Base-by-base conservation (phyloP, 2,113 vertebrate genomes). In the Poeciliopsis prolifica region DNA sequence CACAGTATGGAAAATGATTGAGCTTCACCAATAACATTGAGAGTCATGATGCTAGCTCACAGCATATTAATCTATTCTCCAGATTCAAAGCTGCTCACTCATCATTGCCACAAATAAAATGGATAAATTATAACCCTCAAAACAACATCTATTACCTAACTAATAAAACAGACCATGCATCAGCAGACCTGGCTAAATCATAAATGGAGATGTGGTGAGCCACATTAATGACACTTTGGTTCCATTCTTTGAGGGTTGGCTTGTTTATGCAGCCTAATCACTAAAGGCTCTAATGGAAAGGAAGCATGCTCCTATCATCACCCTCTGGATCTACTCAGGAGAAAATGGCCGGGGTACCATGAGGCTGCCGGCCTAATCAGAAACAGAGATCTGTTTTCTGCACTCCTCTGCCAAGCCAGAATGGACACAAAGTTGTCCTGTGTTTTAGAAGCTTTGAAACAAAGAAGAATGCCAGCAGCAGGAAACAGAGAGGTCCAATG, bases 401-500 rank as follows among this genome's bases (percentile, higher is more conserved):
- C 66, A 81, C 15, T 87, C 89, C 86, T 92, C 90, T 83, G 92
- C 94, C 91, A 90, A 67, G 10, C 81, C 72, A 79, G 42, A 63
- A 81, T 89, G 91, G 88, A 95, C 96, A 97, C 95, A 97, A 95
- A 94, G 94, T 91, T 72, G 87, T 83, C 92, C 67, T 95, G 92
- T 96, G 92, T 96, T 94, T 85, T 73, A 89, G 90, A 91, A 85
- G 89, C 78, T 92, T 87, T 95, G 92, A 92, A 94, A 92, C 81
- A 86, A 88, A 82, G 77, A 85, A 81, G 84, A 91, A 92, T 80
- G 87, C 77, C 86, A 91, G 90, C 89, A 77, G 85, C 91, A 94
- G 91, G 89, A 94, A 93, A 76, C 77, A 33, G 77, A 81, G 77
- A 77, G 71, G 84, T 74, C 60, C 86, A 80, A 28, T 66, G 86